phyloP scores from a whole-genome alignment of 2,888 invertebrate species.

The Sinelater perroti region DNA sequence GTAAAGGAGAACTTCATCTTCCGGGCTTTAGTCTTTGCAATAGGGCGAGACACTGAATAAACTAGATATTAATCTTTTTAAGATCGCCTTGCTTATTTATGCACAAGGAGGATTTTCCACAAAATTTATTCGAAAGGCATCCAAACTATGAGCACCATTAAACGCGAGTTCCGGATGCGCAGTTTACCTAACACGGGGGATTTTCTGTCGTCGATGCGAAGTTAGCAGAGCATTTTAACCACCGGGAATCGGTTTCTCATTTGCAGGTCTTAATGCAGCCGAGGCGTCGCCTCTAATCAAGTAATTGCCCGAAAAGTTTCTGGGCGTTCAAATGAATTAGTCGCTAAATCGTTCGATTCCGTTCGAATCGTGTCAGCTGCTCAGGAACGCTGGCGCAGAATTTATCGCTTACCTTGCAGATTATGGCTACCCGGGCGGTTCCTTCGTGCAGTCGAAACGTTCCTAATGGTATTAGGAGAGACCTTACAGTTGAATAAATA shows the following conservation, averaged over 20 bases:
- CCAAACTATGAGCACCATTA: slow-evolving; percentile 11
- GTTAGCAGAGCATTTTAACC: neutral
- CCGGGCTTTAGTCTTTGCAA: no score
- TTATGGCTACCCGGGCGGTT: neutral
- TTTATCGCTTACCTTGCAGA: slow-evolving; percentile 2
- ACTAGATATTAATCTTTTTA: slow-evolving; percentile 14
- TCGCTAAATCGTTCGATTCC: slow-evolving; percentile 21
- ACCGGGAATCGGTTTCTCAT: neutral
- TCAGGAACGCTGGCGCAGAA: slow-evolving; percentile 1
- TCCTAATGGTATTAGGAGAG: neutral
- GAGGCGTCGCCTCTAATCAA: slow-evolving; percentile 1
- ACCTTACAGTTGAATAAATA: slow-evolving; percentile 2
- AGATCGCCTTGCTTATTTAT: neutral
- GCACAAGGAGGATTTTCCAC: neutral
- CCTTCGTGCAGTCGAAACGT: slow-evolving; percentile 1
- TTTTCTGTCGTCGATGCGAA: neutral
- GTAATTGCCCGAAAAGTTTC: slow-evolving; percentile 8
- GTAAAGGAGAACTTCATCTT: no score
- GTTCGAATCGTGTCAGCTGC: slow-evolving; percentile 20
- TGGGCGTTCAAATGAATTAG: slow-evolving; percentile 13
- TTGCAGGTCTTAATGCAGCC: neutral
- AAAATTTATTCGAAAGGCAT: neutral
- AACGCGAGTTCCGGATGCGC: slow-evolving; percentile 2
- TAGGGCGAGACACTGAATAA: neutral
- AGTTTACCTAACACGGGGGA: slow-evolving; percentile 7